A percentile compares a stretch with the other conserved stretches of the same genome.
phyloP scores from a whole-genome alignment of 2,888 invertebrate genomes.

The Ommatoiulus sabulosus region DNA sequence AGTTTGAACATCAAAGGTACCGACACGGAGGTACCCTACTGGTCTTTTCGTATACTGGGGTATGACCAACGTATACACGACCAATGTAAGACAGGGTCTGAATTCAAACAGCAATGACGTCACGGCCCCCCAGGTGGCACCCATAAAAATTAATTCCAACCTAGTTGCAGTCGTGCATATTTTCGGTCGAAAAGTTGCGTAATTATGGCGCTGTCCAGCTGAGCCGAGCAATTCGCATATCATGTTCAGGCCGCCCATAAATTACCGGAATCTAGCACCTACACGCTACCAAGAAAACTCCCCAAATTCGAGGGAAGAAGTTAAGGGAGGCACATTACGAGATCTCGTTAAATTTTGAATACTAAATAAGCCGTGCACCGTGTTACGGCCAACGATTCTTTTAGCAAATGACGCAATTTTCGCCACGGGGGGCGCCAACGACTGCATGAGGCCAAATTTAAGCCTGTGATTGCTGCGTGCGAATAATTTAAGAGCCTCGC shows the following conservation, averaged over 20 bases:
- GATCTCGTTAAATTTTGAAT: conserved; percentile 28
- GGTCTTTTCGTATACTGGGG: too few relatives aligned
- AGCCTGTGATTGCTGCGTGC: neutral
- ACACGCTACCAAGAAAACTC: conserved; percentile 20
- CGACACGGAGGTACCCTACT: too few relatives aligned
- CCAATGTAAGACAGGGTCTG: neutral
- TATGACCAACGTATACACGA: neutral
- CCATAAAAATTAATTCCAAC: neutral
- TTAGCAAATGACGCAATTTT: conserved; percentile 11
- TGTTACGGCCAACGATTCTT: conserved; percentile 4
- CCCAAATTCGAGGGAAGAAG: neutral
- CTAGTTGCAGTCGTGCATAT: neutral
- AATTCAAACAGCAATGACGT: neutral
- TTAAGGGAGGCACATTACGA: neutral
- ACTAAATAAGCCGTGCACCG: conserved; percentile 6
- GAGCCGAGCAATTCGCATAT: neutral
- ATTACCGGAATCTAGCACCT: conserved; percentile 34
- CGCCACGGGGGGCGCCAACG: neutral
- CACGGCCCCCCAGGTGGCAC: neutral
- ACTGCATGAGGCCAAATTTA: neutral
- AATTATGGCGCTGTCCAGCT: conserved; percentile 27
- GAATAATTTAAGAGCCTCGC: neutral
- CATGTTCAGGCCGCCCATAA: conserved; percentile 20
- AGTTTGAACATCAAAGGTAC: too few relatives aligned
- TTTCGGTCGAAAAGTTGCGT: neutral